phyloP scores from a whole-genome alignment of 2,888 invertebrate species.

The Tetrapedia diversipes region DNA sequence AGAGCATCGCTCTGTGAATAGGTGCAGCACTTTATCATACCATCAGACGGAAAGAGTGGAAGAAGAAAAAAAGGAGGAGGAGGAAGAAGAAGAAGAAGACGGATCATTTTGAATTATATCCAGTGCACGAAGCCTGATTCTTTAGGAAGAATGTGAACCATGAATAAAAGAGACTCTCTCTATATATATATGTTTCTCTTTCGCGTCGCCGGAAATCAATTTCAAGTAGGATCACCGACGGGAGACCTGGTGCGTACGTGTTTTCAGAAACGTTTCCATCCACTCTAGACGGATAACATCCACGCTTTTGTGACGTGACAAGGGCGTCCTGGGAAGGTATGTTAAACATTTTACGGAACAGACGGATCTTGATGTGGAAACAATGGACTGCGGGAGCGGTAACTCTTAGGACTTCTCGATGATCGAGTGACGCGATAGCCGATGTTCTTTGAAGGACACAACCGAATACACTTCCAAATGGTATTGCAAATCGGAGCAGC shows the following conservation, averaged over 20 bases:
- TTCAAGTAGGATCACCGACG: slow-evolving; percentile 1
- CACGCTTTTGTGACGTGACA: background rate
- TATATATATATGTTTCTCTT: too few species aligned
- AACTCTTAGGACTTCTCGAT: background rate
- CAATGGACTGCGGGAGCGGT: background rate
- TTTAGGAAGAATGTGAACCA: slow-evolving; percentile 29
- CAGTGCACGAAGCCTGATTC: slow-evolving; percentile 19
- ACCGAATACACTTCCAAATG: background rate
- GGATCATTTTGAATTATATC: slow-evolving; percentile 61
- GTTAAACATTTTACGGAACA: slow-evolving; percentile 34
- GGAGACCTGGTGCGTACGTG: background rate
- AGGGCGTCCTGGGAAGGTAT: background rate
- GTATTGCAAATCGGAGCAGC: background rate
- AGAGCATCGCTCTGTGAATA: slow-evolving; percentile 53
- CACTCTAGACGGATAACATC: background rate
- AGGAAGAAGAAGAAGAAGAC: too few species aligned
- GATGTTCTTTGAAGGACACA: background rate
- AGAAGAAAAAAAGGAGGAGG: background rate
- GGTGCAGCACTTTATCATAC: slow-evolving; percentile 61
- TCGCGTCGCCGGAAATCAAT: slow-evolving; percentile 44
- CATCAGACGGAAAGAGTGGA: slow-evolving; percentile 44
- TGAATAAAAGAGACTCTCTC: slow-evolving; percentile 27
- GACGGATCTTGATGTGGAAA: slow-evolving; percentile 14
- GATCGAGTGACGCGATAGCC: background rate
- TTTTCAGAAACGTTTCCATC: slow-evolving; percentile 1